Conservation (phyloP, 2,888 invertebrate genomes). For the Atherix ibis region DNA sequence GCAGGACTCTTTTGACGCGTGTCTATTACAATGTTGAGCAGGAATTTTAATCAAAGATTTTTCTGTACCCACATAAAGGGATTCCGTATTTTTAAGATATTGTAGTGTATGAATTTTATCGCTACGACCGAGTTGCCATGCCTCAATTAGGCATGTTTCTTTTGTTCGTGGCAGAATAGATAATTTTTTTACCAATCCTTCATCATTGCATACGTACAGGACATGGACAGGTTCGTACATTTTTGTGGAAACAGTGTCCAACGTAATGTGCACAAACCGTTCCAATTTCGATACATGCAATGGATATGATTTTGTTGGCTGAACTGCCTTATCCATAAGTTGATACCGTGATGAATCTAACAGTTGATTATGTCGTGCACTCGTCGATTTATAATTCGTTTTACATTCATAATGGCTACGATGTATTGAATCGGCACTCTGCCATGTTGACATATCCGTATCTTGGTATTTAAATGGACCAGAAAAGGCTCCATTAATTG, state of each 20-base stretch:
- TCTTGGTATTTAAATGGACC: slow-evolving; percentile 79
- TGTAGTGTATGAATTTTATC: slow-evolving; percentile 47
- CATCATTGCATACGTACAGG: slow-evolving; percentile 63
- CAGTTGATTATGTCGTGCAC: slow-evolving; percentile 31
- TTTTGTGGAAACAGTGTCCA: slow-evolving; percentile 65
- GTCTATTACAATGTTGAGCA: slow-evolving; percentile 62
- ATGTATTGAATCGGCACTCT: slow-evolving; percentile 40
- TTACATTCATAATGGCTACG: slow-evolving; percentile 48
- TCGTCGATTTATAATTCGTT: slow-evolving; percentile 24
- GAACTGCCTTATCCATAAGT: slow-evolving; percentile 74
- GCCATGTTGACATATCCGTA: slow-evolving; percentile 61
- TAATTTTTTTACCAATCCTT: slow-evolving; percentile 64
- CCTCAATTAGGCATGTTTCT: slow-evolving; percentile 70
- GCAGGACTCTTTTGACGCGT: slow-evolving; percentile 53
- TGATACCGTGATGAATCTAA: slow-evolving; percentile 62
- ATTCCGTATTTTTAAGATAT: slow-evolving; percentile 65
- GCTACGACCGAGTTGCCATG: slow-evolving; percentile 49
- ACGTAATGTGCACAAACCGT: slow-evolving; percentile 59
- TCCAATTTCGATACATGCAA: slow-evolving; percentile 55
- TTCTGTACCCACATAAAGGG: slow-evolving; percentile 62
- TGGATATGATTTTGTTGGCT: slow-evolving; percentile 51
- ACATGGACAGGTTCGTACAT: slow-evolving; percentile 53
- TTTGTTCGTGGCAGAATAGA: slow-evolving; percentile 52
- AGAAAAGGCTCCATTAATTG: slow-evolving; percentile 64
- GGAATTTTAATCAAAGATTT: slow-evolving; percentile 52